phyloP scores from a whole-genome alignment of 2,797 vertebrate genomes.

The Sebastes alutus region DNA sequence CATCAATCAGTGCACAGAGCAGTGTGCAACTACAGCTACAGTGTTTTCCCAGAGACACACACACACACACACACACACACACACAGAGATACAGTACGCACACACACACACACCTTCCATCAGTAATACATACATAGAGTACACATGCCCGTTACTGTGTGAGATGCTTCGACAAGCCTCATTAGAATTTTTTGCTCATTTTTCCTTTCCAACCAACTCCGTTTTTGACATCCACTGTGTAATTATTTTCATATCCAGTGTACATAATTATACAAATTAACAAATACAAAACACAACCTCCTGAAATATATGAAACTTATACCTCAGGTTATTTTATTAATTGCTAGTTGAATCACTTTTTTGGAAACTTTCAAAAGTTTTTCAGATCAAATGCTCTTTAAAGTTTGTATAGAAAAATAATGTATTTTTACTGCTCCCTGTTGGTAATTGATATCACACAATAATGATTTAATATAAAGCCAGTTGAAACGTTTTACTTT shows the following conservation, averaged over 20 bases:
- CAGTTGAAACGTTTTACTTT: background rate
- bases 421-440: background rate
- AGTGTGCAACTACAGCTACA: conserved; percentile 61
- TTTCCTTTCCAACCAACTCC: conserved; percentile 4
- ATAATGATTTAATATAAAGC: background rate
- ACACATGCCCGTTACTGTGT: conserved; percentile 62
- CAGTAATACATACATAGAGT: conserved; percentile 47
- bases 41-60: conserved; percentile 50
- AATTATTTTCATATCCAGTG: background rate
- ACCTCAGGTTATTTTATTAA: background rate
- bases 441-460: background rate
- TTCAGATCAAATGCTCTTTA: background rate
- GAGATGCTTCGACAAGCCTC: conserved; percentile 30
- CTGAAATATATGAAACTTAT: background rate
- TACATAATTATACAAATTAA: background rate
- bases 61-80: conserved; percentile 3
- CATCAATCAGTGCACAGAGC: conserved; percentile 75
- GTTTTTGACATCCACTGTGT: conserved; percentile 12
- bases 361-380: background rate
- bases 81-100: no score
- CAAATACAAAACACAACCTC: background rate
- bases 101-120: conserved; percentile 34
- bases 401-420: background rate
- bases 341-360: background rate
- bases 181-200: conserved; percentile 39